Evolutionary conservation across 1,140 invertebrate genomes (phyloP), one percentile per base, ranked within the genome.

Genomic region (Cyrtorhinus lividipennis): DNA sequence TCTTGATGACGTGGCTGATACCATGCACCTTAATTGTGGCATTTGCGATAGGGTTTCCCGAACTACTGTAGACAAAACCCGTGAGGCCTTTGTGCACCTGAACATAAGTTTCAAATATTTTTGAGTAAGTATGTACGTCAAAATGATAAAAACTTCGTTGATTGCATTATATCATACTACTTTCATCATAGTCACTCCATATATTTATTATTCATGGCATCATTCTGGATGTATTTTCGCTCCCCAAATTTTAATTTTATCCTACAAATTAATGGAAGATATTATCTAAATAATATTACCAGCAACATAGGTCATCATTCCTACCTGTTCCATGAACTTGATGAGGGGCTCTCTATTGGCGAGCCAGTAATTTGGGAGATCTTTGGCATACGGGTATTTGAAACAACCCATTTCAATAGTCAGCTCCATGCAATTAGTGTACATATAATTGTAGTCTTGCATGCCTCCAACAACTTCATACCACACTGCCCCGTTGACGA

Each of bases 361-460:
- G 26, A 83, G 67, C 96, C 96, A 99, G 72, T 86, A 94, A 1
- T 76, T 73, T 0, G 84, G 80, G 15, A 99, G 72, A 64, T 94
- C 81, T 2, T 74, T 22, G 18, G 56, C 5, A 22, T 73, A 73
- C 0, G 95, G 95, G 71, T 84, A 98, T 75, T 99, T 99, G 66
- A 80, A 81, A 73, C 96, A 99, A 23, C 95, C 89, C 58, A 98
- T 74, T 75, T 99, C 96, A 8, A 99, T 71, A 0, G 95, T 98
- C 0, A 98, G 78, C 73, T 98, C 95, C 77, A 97, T 88, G 69
- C 88, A 92, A 69, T 92, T 96, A 15, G 91, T 87, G 64, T 88
- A 77, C 0, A 95, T 66, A 72, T 99, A 99, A 76, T 96, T 98
- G 84, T 90, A 99, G 73, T 99, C 96, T 75, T 99, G 96, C 95